Conservation (phyloP, 2,113 vertebrate species). For the Fregetta grallaria region DNA sequence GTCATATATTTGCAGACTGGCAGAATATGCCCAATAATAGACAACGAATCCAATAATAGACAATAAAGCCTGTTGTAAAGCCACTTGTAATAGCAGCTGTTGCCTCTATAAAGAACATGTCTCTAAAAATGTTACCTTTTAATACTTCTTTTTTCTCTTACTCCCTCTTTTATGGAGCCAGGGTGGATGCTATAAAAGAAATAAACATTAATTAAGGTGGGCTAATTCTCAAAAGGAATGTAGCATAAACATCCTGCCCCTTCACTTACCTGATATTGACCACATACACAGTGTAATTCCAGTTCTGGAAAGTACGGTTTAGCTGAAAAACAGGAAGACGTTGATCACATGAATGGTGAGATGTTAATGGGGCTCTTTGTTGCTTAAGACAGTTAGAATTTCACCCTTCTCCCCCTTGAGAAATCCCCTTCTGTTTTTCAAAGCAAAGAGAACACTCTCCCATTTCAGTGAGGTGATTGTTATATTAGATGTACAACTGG, state of each 20-base stretch:
- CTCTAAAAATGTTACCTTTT: constrained; percentile 66
- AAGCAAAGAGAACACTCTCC: background rate
- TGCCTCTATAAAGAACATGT: background rate
- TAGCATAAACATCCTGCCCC: background rate
- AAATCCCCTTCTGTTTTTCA: background rate
- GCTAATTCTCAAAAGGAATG: background rate
- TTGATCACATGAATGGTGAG: background rate
- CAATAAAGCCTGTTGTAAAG: background rate
- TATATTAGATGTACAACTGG: background rate
- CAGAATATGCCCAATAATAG: background rate
- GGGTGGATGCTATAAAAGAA: constrained; percentile 69
- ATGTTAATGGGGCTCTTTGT: background rate
- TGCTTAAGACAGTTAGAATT: background rate
- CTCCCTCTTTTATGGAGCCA: constrained; percentile 18
- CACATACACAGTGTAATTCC: constrained; percentile 83
- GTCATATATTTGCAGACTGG: background rate
- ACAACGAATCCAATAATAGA: background rate
- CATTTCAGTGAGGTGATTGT: background rate
- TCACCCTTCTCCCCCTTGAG: background rate
- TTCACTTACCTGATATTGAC: constrained; percentile 84
- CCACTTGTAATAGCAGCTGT: background rate
- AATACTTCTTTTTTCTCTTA: constrained; percentile 71
- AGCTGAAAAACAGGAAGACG: constrained; percentile 81
- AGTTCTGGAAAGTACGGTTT: constrained; percentile 86
- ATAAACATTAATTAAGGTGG: background rate